Percentiles rank a stretch among this genome's conserved stretches.
These are phyloP conservation scores for Myiopsitta monachus DNA, from an alignment of 2,113 vertebrate genomes.

Conservation along the genomic window DNA sequence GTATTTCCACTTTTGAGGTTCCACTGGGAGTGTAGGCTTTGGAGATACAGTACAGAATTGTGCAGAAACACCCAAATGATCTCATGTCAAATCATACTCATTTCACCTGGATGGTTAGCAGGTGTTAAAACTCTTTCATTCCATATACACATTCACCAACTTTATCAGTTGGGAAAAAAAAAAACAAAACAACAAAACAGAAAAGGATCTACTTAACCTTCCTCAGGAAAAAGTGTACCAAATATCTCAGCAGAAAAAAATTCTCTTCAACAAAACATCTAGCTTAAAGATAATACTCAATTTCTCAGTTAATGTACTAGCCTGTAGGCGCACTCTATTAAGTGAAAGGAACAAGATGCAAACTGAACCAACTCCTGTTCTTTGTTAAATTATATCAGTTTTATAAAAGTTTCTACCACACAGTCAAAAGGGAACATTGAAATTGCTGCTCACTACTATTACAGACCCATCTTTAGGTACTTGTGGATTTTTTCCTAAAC, in stretches of 20 bases:
- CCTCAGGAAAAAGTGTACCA: background rate
- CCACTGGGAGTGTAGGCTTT: background rate
- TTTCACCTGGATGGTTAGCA: background rate
- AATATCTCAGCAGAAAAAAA: background rate
- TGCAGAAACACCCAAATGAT: background rate
- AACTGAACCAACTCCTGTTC: background rate
- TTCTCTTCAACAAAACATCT: background rate
- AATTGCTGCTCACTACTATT: background rate
- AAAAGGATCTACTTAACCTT: background rate
- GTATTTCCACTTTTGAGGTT: background rate
- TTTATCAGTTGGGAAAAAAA: background rate
- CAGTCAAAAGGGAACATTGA: background rate
- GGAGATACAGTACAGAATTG: background rate
- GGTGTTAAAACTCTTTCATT: background rate
- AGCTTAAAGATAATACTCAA: background rate
- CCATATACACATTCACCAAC: background rate
- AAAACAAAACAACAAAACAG: too few species aligned
- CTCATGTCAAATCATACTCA: background rate
- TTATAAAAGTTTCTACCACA: background rate
- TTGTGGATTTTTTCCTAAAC: background rate
- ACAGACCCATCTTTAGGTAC: background rate
- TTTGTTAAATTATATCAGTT: background rate
- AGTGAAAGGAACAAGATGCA: background rate
- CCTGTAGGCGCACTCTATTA: background rate
- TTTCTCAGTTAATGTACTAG: background rate